Conservation (phyloP, 2,113 vertebrate species). For the Silurus glanis region DNA sequence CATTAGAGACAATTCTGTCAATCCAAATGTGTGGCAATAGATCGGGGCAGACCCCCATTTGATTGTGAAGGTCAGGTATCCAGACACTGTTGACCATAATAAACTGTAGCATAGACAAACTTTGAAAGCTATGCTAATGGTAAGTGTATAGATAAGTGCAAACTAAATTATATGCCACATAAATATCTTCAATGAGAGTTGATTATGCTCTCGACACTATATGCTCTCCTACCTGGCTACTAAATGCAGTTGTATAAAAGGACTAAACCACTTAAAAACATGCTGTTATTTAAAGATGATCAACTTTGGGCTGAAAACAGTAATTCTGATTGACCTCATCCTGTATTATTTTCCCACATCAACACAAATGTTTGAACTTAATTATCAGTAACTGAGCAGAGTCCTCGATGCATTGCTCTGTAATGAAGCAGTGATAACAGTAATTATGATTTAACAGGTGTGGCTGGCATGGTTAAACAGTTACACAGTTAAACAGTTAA, state of each 20-base stretch:
- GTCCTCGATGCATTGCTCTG: background rate
- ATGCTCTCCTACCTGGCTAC: background rate
- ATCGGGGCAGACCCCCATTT: background rate
- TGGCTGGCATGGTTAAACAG: slow-evolving; percentile 21
- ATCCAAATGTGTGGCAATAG: background rate
- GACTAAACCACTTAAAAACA: background rate
- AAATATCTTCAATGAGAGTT: background rate
- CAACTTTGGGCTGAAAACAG: background rate
- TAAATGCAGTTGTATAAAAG: background rate
- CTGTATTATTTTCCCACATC: background rate
- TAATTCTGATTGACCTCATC: background rate
- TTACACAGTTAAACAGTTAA: background rate
- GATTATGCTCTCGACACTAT: background rate
- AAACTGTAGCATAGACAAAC: background rate
- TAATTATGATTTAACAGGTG: slow-evolving; percentile 33
- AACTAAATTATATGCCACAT: too few relatives aligned
- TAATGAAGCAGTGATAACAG: background rate
- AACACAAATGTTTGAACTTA: background rate
- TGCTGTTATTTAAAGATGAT: background rate
- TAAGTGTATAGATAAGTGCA: background rate
- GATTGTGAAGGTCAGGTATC: background rate
- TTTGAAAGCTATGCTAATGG: background rate
- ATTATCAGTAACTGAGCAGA: background rate
- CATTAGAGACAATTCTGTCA: background rate
- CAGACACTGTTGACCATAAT: background rate